Evolutionary conservation across 2,797 vertebrate species (phyloP), one percentile per base, ranked within the genome.

Genomic region (Phrynocephalus forsythii): DNA sequence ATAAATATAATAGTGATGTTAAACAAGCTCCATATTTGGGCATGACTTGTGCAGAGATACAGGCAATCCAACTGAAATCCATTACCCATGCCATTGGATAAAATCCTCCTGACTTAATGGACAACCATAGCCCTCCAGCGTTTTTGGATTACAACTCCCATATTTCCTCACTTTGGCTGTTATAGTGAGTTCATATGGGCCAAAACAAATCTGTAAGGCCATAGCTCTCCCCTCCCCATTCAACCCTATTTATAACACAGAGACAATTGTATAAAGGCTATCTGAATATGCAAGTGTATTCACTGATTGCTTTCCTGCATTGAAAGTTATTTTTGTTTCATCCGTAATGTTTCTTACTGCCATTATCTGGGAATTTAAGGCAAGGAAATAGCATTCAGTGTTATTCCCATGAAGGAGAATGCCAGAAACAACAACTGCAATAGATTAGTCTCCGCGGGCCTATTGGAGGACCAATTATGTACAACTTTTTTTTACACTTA

Each of bases 371-470:
- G 79, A 50, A 79, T 82, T 26, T 88, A 38, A 68, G 78, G 81
- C 63, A 90, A 84, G 84, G 86, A 92, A 82, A 30, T 63, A 82
- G 1, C 26, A 30, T 52, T 88, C 72, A 63, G 5, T 13, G 15
- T 48, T 88, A 67, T 28, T 81, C 90, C 91, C 11, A 22, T 84
- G 63, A 52, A 68, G n/a, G 24, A 52, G 48, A 68, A 92, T 78
- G 73, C 68, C 89, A 85, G 66, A 87, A 94, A 80, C n/a, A 89
- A 76, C 76, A 87, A 26, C 1, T 56, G n/a, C 66, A 83, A 90
- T 78, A 73, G 52, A 84, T 80, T 52, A 86, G 15, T 6, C 28
- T 5, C 69, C 79, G 5, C n/a, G 52, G 67, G 78, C 50, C 1
- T 60, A 44, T 16, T 77, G 66, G 24, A 76, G 28, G 52, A 50